A percentile compares a stretch with the other conserved stretches of the same genome.
phyloP scores from a whole-genome alignment of 30 jellyfish, hydroid and myxozoan genomes.

The Cassiopea xamachana region DNA sequence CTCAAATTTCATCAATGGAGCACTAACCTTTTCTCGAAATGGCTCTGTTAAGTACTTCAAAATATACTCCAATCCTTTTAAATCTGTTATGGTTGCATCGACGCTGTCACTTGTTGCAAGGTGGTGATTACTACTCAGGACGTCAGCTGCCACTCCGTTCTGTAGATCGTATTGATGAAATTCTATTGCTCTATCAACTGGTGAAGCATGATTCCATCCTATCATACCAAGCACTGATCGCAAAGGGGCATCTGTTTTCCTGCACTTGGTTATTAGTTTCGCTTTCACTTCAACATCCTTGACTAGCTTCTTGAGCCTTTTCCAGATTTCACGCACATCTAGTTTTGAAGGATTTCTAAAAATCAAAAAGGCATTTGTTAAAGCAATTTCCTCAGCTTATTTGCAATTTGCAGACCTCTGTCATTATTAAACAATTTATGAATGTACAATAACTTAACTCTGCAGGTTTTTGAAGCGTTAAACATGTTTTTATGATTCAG shows the following conservation, averaged over 20 bases:
- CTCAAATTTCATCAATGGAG: not conserved
- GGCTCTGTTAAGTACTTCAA: conserved; percentile 50
- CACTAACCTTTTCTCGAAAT: conserved; percentile 17
- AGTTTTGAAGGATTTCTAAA: not conserved
- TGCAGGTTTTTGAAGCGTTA: no score
- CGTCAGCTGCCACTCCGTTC: conserved; percentile 75
- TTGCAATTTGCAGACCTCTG: no score
- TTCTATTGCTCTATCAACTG: conserved; percentile 62
- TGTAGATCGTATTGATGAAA: conserved; percentile 66
- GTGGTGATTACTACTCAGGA: not conserved
- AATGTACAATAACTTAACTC: no score
- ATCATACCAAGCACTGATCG: conserved; percentile 60
- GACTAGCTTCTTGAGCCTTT: not conserved
- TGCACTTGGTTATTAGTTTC: not conserved
- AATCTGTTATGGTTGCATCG: conserved; percentile 74
- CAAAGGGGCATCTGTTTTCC: conserved; percentile 53
- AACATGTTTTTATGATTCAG: no score
- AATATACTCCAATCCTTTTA: conserved; percentile 58
- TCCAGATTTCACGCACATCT: not conserved
- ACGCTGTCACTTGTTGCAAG: conserved; percentile 71
- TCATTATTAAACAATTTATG: no score
- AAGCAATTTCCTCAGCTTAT: not conserved
- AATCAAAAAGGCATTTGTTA: not conserved
- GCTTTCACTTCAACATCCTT: conserved; percentile 6
- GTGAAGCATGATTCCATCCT: conserved; percentile 74